Conservation (phyloP, 2,113 vertebrate species). For the Balaeniceps rex region DNA sequence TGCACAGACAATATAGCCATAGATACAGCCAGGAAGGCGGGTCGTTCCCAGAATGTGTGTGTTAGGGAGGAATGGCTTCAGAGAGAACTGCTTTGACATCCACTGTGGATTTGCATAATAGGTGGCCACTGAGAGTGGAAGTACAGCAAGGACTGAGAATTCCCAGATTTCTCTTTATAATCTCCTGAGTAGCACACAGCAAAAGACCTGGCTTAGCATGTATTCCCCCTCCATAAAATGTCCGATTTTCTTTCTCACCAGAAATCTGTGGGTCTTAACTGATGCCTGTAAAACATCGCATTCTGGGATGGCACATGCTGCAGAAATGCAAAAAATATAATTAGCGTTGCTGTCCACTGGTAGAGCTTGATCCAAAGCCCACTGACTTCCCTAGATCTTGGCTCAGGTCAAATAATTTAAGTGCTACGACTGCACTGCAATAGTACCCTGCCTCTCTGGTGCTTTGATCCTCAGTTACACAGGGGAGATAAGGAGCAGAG, state of each 20-base stretch:
- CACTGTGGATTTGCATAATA: background rate
- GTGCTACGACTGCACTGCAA: rapidly evolving
- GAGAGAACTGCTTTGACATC: background rate
- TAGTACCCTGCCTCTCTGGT: background rate
- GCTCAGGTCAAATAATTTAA: background rate
- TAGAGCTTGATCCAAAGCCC: background rate
- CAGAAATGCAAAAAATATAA: background rate
- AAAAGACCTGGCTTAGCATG: background rate
- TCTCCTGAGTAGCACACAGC: background rate
- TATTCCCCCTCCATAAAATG: background rate
- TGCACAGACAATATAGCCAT: background rate
- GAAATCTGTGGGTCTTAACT: background rate
- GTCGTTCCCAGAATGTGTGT: background rate
- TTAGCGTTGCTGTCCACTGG: background rate
- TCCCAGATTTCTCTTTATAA: background rate
- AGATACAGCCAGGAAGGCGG: background rate
- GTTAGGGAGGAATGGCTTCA: background rate
- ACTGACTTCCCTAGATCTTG: background rate
- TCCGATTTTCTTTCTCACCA: background rate
- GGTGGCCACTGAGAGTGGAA: background rate
- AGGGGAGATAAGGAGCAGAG: background rate
- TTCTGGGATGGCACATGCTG: background rate
- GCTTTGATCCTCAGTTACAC: background rate
- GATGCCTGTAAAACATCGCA: background rate
- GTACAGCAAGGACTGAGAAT: background rate